A percentile compares a stretch with the other conserved stretches of the same genome.
These are phyloP conservation scores for Synaphobranchus kaupii DNA, from an alignment of 2,797 vertebrate genomes.

Conservation along the genomic window DNA sequence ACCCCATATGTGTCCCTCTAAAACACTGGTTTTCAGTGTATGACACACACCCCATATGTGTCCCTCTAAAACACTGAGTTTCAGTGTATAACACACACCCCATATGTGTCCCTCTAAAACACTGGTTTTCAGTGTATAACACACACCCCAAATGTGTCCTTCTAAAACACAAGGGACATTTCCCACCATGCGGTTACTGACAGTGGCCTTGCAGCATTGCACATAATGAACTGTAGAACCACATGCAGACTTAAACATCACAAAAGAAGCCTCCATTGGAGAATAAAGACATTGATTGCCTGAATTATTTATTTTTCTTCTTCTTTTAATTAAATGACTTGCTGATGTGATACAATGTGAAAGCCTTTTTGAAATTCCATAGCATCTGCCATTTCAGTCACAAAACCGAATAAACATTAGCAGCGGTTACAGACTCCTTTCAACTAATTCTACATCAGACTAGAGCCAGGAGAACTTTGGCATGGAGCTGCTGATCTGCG, in stretches of 20 bases:
- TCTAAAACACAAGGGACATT: no score
- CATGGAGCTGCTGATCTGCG: neutral
- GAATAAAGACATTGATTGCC: neutral
- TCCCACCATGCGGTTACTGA: no score
- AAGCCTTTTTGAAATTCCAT: neutral
- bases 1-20: no score
- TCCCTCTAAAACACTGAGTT: no score
- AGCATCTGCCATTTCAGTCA: neutral
- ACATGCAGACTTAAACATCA: neutral
- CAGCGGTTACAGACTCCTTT: neutral
- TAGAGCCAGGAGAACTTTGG: neutral
- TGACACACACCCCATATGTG: no score
- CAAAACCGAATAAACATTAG: neutral
- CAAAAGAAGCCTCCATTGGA: neutral
- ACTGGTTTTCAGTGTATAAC: no score
- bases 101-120: no score
- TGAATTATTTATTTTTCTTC: neutral
- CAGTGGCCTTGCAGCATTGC: no score
- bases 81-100: no score
- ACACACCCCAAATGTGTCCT: no score
- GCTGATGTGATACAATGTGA: neutral
- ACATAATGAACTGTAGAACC: no score
- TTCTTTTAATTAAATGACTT: constrained; percentile 4
- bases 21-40: no score
- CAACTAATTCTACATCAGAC: neutral